phyloP scores from a whole-genome alignment of 2,888 invertebrate genomes.

The Andrena flavipes region DNA sequence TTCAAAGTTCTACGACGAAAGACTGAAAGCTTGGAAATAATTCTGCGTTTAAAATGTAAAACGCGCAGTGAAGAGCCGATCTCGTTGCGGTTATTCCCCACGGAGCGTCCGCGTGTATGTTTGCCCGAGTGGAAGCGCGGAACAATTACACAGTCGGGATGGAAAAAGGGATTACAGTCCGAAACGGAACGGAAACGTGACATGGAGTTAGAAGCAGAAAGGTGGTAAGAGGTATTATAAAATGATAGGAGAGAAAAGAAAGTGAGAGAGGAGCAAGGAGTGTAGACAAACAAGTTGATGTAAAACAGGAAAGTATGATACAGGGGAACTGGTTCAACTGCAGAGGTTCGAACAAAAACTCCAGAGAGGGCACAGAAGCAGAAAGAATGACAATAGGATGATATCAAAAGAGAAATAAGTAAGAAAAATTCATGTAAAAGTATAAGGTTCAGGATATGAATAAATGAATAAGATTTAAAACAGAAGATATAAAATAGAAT shows the following conservation, averaged over 20 bases:
- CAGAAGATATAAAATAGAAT: too few relatives aligned
- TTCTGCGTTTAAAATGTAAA: slow-evolving; percentile 34
- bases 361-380: too few relatives aligned
- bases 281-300: not conserved
- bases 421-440: too few relatives aligned
- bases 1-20: not conserved
- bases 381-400: too few relatives aligned
- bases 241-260: slow-evolving; percentile 9
- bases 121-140: slow-evolving; percentile 21
- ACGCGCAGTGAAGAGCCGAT: slow-evolving; percentile 36
- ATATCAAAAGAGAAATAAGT: too few relatives aligned
- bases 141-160: slow-evolving; percentile 49
- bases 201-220: slow-evolving; percentile 27
- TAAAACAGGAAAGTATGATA: not conserved
- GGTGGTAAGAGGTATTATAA: slow-evolving; percentile 15
- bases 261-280: not conserved
- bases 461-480: too few relatives aligned
- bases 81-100: slow-evolving; percentile 43
- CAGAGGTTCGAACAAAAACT: too few relatives aligned
- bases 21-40: slow-evolving; percentile 3
- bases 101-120: slow-evolving; percentile 23
- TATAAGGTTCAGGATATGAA: too few relatives aligned
- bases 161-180: slow-evolving; percentile 47
- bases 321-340: not conserved
- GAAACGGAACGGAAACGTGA: slow-evolving; percentile 46